Conservation (phyloP, 2,888 invertebrate genomes). For the Onchidella celtica region DNA sequence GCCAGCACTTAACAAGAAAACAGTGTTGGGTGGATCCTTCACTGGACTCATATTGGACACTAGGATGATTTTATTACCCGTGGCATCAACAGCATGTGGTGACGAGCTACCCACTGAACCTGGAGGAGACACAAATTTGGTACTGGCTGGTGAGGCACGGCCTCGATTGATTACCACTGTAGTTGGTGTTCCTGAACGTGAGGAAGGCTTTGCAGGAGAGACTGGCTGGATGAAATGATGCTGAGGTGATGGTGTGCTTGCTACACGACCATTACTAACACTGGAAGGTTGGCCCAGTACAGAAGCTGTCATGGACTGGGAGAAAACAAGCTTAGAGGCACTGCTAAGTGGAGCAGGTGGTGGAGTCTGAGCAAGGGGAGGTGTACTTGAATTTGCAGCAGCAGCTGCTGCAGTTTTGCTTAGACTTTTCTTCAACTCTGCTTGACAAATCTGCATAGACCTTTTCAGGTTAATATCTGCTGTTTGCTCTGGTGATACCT, state of each 20-base stretch:
- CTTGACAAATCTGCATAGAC: conserved; percentile 92
- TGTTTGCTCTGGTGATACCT: conserved; percentile 25
- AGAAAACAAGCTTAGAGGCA: conserved; percentile 62
- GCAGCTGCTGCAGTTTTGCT: conserved; percentile 26
- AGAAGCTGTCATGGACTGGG: conserved; percentile 49
- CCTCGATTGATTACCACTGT: conserved; percentile 49
- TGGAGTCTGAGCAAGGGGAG: conserved; percentile 40
- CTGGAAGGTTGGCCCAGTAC: conserved; percentile 20
- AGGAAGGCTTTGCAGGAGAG: conserved; percentile 49
- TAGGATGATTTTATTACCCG: conserved; percentile 49
- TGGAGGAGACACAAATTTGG: conserved; percentile 48
- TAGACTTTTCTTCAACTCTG: conserved; percentile 91
- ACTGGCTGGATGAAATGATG: conserved; percentile 53
- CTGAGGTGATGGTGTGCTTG: conserved; percentile 32
- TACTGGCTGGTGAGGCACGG: conserved; percentile 45
- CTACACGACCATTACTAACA: conserved; percentile 33
- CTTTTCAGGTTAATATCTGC: conserved; percentile 91
- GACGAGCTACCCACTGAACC: conserved; percentile 25
- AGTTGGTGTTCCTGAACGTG: conserved; percentile 49
- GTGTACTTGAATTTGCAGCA: not conserved
- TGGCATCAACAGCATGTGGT: conserved; percentile 25
- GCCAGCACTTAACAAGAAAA: conserved; percentile 29
- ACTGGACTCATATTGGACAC: conserved; percentile 44
- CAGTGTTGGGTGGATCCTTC: conserved; percentile 14
- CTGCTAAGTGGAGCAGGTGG: conserved; percentile 46